Evolutionary conservation across 2,797 vertebrate species (phyloP).

Genomic region (Brotula barbata): DNA sequence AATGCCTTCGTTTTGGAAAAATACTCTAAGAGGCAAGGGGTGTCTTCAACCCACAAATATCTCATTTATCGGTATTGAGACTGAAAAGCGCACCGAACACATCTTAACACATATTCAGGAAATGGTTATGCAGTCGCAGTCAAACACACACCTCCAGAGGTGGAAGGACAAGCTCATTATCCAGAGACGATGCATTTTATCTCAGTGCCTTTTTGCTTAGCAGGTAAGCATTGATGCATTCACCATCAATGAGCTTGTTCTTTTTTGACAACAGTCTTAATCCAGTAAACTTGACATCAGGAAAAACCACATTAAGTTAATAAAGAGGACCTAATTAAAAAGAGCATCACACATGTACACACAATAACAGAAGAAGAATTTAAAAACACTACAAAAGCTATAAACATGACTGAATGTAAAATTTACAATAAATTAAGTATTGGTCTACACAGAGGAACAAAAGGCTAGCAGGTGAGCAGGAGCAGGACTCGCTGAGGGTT

Average conservation of each 20-base stretch:
- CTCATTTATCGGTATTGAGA: slow-evolving; percentile 34
- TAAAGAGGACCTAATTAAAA: slow-evolving; percentile 50
- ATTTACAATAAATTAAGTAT: slow-evolving; percentile 38
- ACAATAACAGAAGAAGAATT: slow-evolving; percentile 28
- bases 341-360: slow-evolving; percentile 64
- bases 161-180: slow-evolving; percentile 72
- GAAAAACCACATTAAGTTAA: slow-evolving; percentile 82
- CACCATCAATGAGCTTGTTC: slow-evolving; percentile 80
- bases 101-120: slow-evolving; percentile 47
- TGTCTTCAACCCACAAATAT: slow-evolving; percentile 39
- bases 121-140: slow-evolving; percentile 51
- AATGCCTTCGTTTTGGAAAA: slow-evolving; percentile 62
- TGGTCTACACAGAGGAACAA: slow-evolving; percentile 55
- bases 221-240: slow-evolving; percentile 90
- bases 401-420: slow-evolving; percentile 44
- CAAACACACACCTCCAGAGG: slow-evolving; percentile 55
- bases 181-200: slow-evolving; percentile 88
- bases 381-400: slow-evolving; percentile 31
- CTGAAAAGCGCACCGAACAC: slow-evolving; percentile 44
- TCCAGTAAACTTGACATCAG: slow-evolving; percentile 87
- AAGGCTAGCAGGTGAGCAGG: slow-evolving; percentile 25
- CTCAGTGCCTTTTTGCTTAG: slow-evolving; percentile 89
- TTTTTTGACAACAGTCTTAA: slow-evolving; percentile 90
- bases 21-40: slow-evolving; percentile 49
- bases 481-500: slow-evolving; percentile 24